Percentiles rank a stretch among this genome's conserved stretches.
These are phyloP conservation scores for Stegastes partitus DNA, from an alignment of 2,113 vertebrate genomes.

Conservation along the genomic window DNA sequence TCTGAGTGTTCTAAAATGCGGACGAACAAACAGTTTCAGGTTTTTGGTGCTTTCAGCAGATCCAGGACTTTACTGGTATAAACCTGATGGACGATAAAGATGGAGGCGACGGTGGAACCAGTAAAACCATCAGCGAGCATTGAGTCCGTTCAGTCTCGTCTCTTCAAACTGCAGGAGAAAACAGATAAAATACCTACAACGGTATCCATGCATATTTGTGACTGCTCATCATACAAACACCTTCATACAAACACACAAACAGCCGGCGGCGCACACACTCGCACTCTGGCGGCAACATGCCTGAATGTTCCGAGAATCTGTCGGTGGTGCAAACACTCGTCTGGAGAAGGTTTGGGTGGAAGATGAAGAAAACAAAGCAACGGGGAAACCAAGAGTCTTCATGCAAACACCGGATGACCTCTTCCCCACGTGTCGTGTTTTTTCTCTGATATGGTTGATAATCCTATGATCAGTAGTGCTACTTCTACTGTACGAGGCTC, in stretches of 20 bases:
- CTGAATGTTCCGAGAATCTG: constrained; percentile 69
- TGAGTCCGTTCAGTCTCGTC: constrained; percentile 20
- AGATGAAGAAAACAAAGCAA: constrained; percentile 62
- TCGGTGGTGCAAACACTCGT: constrained; percentile 68
- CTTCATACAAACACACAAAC: constrained; percentile 21
- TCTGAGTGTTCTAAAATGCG: too few relatives aligned
- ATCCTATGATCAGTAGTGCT: constrained; percentile 67
- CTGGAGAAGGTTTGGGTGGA: constrained; percentile 26
- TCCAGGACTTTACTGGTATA: too few relatives aligned
- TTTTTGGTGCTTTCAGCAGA: too few relatives aligned
- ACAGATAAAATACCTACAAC: constrained; percentile 86
- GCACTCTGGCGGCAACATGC: constrained; percentile 82
- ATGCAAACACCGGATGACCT: constrained; percentile 80
- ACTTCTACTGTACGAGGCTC: constrained; percentile 77
- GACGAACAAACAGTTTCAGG: too few relatives aligned
- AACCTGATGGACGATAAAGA: too few relatives aligned
- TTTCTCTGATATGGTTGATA: constrained; percentile 56
- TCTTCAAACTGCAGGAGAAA: constrained; percentile 65
- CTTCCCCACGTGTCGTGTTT: constrained; percentile 50
- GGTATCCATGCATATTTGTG: constrained; percentile 88
- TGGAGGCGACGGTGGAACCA: too few relatives aligned
- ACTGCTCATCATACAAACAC: constrained; percentile 70
- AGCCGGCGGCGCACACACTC: constrained; percentile 22
- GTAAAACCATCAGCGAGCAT: background rate
- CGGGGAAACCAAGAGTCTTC: constrained; percentile 64